Conservation (phyloP, 1,140 invertebrate genomes). For the Holotrichia oblita region DNA sequence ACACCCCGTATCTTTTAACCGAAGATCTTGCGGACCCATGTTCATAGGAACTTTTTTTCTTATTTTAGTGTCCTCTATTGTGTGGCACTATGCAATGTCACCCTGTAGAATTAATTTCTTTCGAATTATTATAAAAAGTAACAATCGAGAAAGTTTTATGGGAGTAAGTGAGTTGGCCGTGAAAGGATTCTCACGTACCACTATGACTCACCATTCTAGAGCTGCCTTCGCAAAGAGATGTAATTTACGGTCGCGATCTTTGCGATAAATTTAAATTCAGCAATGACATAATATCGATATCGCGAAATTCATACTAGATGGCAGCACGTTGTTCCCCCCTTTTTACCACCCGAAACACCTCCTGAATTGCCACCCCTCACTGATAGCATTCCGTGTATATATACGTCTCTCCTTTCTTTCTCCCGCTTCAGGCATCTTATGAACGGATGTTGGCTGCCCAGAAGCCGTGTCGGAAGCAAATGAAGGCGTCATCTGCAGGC, state of each 20-base stretch:
- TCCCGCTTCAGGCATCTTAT: not conserved
- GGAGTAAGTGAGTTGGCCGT: not conserved
- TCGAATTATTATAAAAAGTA: too few species aligned
- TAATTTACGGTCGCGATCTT: slow-evolving; percentile 1
- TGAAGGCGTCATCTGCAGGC: slow-evolving; percentile 52
- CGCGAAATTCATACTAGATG: not conserved
- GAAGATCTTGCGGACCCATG: too few species aligned
- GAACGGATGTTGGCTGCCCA: not conserved
- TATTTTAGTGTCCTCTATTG: too few species aligned
- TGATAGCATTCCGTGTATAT: not conserved
- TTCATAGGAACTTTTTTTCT: too few species aligned
- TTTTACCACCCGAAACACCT: not conserved
- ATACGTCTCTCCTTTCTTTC: slow-evolving; percentile 5
- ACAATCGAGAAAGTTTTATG: slow-evolving; percentile 2
- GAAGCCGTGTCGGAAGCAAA: slow-evolving; percentile 46
- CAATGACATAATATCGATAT: slow-evolving; percentile 49
- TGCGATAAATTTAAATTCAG: slow-evolving; percentile 47
- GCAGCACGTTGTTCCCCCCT: not conserved
- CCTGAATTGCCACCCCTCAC: not conserved
- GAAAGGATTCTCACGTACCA: not conserved
- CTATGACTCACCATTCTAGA: not conserved
- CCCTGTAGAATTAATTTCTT: too few species aligned
- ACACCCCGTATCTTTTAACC: too few species aligned
- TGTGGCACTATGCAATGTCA: too few species aligned
- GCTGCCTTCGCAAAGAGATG: not conserved